Percentiles rank a stretch among this genome's conserved stretches.
phyloP scores from a whole-genome alignment of 2,888 invertebrate genomes.

The Monopis laevigella region DNA sequence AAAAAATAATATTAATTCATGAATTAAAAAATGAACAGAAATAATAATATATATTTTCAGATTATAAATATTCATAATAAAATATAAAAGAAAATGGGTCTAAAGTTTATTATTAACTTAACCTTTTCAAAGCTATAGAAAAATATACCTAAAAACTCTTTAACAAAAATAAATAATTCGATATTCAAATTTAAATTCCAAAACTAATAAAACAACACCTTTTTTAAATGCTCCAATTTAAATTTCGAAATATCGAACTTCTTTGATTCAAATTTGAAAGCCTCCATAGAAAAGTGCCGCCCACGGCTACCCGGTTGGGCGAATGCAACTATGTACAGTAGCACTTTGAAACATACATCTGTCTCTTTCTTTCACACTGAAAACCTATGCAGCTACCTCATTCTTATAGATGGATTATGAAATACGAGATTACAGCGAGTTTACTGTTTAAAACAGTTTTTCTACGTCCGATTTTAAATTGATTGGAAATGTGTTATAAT shows the following conservation, averaged over 20 bases:
- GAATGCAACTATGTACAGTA: slow-evolving; percentile 35
- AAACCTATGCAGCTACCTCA: slow-evolving; percentile 26
- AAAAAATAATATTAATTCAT: too few species aligned
- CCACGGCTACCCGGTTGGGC: slow-evolving; percentile 51
- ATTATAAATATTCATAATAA: too few species aligned
- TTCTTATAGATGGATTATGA: slow-evolving; percentile 39
- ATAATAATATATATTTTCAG: too few species aligned
- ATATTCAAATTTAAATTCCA: not conserved
- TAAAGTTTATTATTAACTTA: not conserved
- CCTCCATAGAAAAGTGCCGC: slow-evolving; percentile 28
- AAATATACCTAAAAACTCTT: too few species aligned
- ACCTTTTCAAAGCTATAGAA: slow-evolving; percentile 7
- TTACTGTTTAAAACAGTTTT: slow-evolving; percentile 52
- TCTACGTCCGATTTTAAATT: slow-evolving; percentile 39
- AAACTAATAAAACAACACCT: not conserved
- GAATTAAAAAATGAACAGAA: too few species aligned
- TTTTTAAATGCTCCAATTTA: slow-evolving; percentile 13
- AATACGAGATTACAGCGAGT: slow-evolving; percentile 48
- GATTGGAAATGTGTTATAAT: slow-evolving; percentile 24
- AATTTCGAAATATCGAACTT: slow-evolving; percentile 15
- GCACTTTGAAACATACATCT: slow-evolving; percentile 29
- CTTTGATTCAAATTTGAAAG: slow-evolving; percentile 11
- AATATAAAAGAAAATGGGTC: too few species aligned
- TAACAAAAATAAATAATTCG: too few species aligned
- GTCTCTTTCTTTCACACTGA: slow-evolving; percentile 33